These are phyloP conservation scores for Oenanthe oenanthe DNA, from an alignment of 2,113 vertebrate genomes.

Conservation along the genomic window DNA sequence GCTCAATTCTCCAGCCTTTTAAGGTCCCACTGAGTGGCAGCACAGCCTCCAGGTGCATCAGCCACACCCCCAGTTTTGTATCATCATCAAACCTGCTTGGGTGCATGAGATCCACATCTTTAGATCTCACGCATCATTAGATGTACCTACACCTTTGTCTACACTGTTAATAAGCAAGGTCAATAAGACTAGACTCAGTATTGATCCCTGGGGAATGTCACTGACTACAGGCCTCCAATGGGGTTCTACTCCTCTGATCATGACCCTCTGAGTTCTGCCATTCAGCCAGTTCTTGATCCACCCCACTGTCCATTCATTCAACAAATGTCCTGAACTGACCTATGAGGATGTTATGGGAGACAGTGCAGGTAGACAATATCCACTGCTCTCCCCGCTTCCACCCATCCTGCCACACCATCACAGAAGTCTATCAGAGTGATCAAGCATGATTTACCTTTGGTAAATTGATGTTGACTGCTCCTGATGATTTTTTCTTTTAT, in stretches of 20 bases:
- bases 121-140: too few relatives aligned
- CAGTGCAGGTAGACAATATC: not conserved
- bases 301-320: not conserved
- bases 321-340: not conserved
- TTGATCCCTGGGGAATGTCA: not conserved
- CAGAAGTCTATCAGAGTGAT: not conserved
- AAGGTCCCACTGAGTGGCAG: not conserved
- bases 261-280: not conserved
- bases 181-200: not conserved
- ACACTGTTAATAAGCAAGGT: fast-evolving
- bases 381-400: fast-evolving
- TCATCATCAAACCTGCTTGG: not conserved
- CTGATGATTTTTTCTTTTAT: not conserved
- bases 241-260: not conserved
- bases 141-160: too few relatives aligned
- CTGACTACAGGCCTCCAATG: not conserved
- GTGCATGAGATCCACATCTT: not conserved
- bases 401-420: not conserved
- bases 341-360: not conserved
- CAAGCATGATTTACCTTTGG: not conserved
- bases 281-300: not conserved
- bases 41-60: not conserved
- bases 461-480: not conserved
- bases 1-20: not conserved
- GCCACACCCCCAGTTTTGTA: not conserved